Evolutionary conservation across 2,113 vertebrate genomes (phyloP).

Genomic region (Amblyopsis rosae): DNA sequence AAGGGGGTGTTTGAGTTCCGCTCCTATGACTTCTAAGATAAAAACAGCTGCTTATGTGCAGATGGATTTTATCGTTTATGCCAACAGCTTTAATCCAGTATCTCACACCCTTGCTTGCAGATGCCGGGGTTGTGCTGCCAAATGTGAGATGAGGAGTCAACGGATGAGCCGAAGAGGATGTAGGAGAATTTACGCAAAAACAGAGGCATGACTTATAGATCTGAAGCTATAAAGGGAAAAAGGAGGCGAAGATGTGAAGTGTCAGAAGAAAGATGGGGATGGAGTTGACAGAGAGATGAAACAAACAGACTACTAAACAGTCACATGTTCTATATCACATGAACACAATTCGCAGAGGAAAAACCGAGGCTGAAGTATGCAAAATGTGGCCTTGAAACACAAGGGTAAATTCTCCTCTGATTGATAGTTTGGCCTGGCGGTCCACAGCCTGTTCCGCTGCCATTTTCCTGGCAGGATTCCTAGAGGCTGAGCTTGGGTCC

Average conservation of each 20-base stretch:
- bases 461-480: slow-evolving; percentile 22
- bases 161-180: background rate
- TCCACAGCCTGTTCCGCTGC: slow-evolving; percentile 6
- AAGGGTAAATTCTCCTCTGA: slow-evolving; percentile 12
- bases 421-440: slow-evolving; percentile 4
- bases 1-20: background rate
- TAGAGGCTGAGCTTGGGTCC: slow-evolving; percentile 6
- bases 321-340: background rate
- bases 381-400: background rate
- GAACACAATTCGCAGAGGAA: background rate
- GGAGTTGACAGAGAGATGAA: background rate
- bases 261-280: background rate
- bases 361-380: background rate
- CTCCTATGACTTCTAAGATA: background rate
- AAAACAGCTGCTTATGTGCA: background rate
- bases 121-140: slow-evolving; percentile 9
- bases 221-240: too few relatives aligned
- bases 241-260: background rate
- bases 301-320: background rate
- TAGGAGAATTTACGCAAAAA: background rate
- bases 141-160: background rate
- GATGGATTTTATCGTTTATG: slow-evolving; percentile 7
- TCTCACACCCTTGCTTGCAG: background rate
- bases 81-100: slow-evolving; percentile 21
- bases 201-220: too few relatives aligned